Conservation (phyloP, 23 tunicate genomes). For the Halocynthia aurantium region DNA sequence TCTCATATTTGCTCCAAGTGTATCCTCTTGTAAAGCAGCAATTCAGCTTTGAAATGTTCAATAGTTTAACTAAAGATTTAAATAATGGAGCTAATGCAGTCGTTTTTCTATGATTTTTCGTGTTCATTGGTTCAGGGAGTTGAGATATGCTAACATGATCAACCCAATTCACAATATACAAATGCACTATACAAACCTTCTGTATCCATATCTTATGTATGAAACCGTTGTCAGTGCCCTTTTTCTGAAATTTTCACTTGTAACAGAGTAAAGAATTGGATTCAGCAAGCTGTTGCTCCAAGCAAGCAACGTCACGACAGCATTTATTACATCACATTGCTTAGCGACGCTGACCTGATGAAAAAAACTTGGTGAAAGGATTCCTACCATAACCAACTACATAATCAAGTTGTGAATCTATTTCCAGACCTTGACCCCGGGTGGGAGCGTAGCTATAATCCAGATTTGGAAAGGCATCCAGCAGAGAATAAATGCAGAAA, state of each 20-base stretch:
- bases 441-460: conserved; percentile 43
- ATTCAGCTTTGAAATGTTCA: too few species aligned
- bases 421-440: conserved; percentile 45
- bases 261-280: conserved; percentile 82
- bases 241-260: conserved; percentile 61
- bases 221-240: conserved; percentile 37
- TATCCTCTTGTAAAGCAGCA: too few species aligned
- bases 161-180: too few species aligned
- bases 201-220: conserved; percentile 46
- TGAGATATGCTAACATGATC: too few species aligned
- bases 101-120: too few species aligned
- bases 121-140: too few species aligned
- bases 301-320: conserved; percentile 51
- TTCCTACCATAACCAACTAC: neutral
- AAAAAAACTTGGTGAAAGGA: neutral
- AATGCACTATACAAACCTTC: conserved; percentile 23
- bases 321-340: conserved; percentile 25
- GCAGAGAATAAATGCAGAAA: conserved; percentile 40
- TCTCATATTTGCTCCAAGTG: too few species aligned
- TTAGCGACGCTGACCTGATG: conserved; percentile 2
- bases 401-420: neutral
- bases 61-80: too few species aligned
- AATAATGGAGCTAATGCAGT: too few species aligned
- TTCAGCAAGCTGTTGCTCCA: conserved; percentile 78
- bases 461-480: conserved; percentile 77